Conservation (phyloP, 2,113 vertebrate species). For the Chionis minor region DNA sequence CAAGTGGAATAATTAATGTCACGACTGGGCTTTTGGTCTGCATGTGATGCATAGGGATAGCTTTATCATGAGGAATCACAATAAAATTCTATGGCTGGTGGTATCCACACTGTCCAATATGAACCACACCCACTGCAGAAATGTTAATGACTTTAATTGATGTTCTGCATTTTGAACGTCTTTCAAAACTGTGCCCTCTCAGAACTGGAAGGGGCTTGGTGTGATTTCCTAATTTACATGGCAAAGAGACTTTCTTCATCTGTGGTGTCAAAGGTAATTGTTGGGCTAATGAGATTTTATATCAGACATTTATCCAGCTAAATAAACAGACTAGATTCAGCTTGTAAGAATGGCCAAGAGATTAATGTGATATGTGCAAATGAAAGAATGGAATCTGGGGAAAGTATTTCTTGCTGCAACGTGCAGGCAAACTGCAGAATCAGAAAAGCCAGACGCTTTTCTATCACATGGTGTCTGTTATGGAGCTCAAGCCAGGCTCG, state of each 20-base stretch:
- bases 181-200: conserved; percentile 7
- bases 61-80: neutral
- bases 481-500: neutral
- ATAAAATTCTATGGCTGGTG: neutral
- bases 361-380: conserved; percentile 26
- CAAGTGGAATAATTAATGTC: neutral
- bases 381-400: neutral
- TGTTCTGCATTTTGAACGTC: conserved; percentile 1
- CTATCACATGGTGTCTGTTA: neutral
- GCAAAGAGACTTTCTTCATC: conserved; percentile 15
- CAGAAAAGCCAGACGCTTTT: neutral
- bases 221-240: conserved; percentile 39
- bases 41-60: neutral
- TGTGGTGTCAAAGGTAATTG: conserved; percentile 30
- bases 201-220: neutral
- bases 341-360: neutral
- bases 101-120: neutral
- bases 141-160: neutral
- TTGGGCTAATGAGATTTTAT: conserved; percentile 55
- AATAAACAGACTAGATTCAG: conserved; percentile 25
- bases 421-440: neutral
- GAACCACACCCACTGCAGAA: neutral
- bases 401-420: neutral
- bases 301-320: conserved; percentile 39
- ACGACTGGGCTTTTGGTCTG: neutral